Evolutionary conservation across 2,113 vertebrate species (phyloP).

Genomic region (Entomyzon cyanotis): DNA sequence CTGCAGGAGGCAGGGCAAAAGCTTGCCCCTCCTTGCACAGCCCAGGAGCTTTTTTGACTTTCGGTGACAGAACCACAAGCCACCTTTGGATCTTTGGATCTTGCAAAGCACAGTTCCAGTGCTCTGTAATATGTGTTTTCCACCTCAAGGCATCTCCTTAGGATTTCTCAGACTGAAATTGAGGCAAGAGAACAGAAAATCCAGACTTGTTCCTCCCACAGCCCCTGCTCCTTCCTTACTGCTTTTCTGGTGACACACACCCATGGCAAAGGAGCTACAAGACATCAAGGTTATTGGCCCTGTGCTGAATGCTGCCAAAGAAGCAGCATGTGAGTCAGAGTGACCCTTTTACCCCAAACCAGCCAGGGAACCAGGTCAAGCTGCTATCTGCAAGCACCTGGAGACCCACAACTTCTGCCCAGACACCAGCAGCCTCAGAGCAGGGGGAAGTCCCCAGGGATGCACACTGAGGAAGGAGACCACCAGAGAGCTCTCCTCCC

Average conservation of each 20-base stretch:
- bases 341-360: background rate
- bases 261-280: background rate
- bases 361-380: background rate
- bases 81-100: background rate
- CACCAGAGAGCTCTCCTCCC: background rate
- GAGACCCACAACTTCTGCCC: background rate
- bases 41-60: accelerated
- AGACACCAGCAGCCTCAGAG: background rate
- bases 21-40: background rate
- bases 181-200: background rate
- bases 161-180: background rate
- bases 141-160: background rate
- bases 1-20: background rate
- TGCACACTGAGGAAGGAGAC: background rate
- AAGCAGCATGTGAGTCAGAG: background rate
- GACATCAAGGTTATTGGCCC: accelerated
- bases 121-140: background rate
- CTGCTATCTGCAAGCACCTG: background rate
- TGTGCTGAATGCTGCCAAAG: background rate
- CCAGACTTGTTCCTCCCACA: background rate
- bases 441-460: background rate
- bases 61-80: background rate
- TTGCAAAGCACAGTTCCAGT: background rate
- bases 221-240: background rate
- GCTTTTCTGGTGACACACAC: background rate